Percentiles rank a stretch among this genome's conserved stretches.
phyloP scores from a whole-genome alignment of 2,888 invertebrate species.

The Pachliopta kotzebuea region DNA sequence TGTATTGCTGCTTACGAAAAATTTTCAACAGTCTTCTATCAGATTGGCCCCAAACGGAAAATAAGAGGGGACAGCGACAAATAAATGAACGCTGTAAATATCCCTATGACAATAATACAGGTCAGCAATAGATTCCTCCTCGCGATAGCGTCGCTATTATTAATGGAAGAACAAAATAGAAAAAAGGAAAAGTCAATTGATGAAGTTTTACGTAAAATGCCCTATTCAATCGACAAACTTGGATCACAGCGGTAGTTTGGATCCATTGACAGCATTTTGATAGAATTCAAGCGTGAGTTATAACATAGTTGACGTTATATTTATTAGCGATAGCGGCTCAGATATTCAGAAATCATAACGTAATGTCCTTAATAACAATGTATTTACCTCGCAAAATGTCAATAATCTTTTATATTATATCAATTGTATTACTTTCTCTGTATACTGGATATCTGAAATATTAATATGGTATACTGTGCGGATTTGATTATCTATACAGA shows the following conservation, averaged over 20 bases:
- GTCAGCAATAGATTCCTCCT: constrained; percentile 78
- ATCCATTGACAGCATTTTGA: constrained; percentile 36
- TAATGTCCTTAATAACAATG: constrained; percentile 2
- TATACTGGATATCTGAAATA: no score
- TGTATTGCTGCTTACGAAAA: constrained; percentile 81
- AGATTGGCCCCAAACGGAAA: constrained; percentile 79
- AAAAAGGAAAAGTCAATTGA: constrained; percentile 62
- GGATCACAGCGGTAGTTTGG: constrained; percentile 38
- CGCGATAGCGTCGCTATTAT: constrained; percentile 72
- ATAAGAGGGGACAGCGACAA: constrained; percentile 78
- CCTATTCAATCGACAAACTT: constrained; percentile 55
- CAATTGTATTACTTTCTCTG: no score
- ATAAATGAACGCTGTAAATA: constrained; percentile 79
- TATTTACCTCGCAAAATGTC: background rate
- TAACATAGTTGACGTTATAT: constrained; percentile 30
- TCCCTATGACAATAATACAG: constrained; percentile 80
- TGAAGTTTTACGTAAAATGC: constrained; percentile 58
- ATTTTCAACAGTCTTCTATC: constrained; percentile 78
- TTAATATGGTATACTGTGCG: no score
- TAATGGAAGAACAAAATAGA: constrained; percentile 76
- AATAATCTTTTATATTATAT: background rate
- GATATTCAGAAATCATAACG: background rate
- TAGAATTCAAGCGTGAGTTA: constrained; percentile 34
- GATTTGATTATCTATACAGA: no score
- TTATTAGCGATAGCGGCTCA: constrained; percentile 14